Evolutionary conservation across 1,140 invertebrate species (phyloP), one percentile per base, ranked within the genome.

Genomic region (Agraylea sexmaculata): DNA sequence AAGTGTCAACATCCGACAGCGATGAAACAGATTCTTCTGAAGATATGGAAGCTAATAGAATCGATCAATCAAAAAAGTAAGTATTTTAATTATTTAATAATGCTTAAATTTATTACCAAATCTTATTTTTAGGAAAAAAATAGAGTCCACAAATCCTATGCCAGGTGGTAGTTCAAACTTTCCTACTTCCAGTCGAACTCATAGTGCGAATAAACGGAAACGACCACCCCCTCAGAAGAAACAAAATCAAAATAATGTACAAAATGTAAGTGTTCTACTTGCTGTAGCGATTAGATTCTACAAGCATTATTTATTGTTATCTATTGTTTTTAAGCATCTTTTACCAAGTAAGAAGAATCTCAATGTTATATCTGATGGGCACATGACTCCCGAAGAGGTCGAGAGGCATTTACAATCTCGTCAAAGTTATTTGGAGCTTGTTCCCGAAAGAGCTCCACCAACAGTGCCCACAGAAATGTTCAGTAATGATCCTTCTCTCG

Each of bases 21-120:
- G 88, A 89, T 48, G 88, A 91, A 53, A 92, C 88, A 11, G 85
- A 90, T 51, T 90, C 87, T 20, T 92, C 87, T 40, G 88, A 92
- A 56, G 85, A 86, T 60, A 73, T 71, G 29, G 74, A 77, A 55
- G 70, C 67, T 29, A 58, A 64, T 41, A 68, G 69, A 58, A 45
- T 66, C 13, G 74, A 80, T 45, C 56, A 60, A 36, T 53, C 54
- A 15, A 65, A 67, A 57, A 59, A 60, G 64, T 66, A 56, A 43
- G 28, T 36, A 15, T 28, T 31, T 37, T n/a, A n/a, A n/a, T n/a
- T n/a, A n/a, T n/a, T 37, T 39, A 11, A 17, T 37, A 21, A 36
- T 37, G 27, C 18, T 38, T 37, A 15, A 27, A 22, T 20, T 51
- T 7, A 32, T 8, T 8, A 7, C n/a, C 20, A 38, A 34, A n/a